These are phyloP conservation scores for Scophthalmus maximus DNA, from an alignment of 2,113 vertebrate genomes.

Conservation along the genomic window DNA sequence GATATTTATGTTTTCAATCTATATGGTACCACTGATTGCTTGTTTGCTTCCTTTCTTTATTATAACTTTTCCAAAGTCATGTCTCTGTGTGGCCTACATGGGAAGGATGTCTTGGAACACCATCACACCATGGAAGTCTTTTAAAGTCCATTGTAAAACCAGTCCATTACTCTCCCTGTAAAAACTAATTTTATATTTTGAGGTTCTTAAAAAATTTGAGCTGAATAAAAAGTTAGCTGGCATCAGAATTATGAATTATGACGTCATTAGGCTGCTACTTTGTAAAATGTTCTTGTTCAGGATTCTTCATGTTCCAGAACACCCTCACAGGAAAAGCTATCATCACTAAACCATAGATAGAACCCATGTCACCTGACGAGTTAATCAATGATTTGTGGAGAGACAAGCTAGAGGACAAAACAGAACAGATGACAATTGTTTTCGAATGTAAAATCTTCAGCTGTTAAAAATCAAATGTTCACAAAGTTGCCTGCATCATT, in stretches of 20 bases:
- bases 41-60: constrained; percentile 44
- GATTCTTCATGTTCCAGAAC: too few relatives aligned
- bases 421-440: neutral
- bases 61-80: constrained; percentile 6
- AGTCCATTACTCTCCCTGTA: neutral
- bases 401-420: neutral
- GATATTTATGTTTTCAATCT: constrained; percentile 56
- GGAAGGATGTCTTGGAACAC: too few relatives aligned
- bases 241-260: neutral
- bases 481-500: constrained; percentile 18
- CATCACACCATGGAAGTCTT: constrained; percentile 10
- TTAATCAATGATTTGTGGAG: neutral
- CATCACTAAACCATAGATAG: too few relatives aligned
- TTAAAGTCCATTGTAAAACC: neutral
- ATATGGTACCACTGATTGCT: constrained; percentile 70
- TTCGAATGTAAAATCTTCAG: constrained; percentile 2
- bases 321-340: too few relatives aligned
- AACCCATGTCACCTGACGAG: neutral
- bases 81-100: neutral
- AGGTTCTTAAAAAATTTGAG: constrained; percentile 5
- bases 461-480: constrained; percentile 9
- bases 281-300: neutral
- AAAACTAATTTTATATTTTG: neutral
- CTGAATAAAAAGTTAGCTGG: neutral
- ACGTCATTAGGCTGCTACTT: neutral